Conservation (phyloP, 1,140 invertebrate species). For the Scaptodrosophila lebanonensis region DNA sequence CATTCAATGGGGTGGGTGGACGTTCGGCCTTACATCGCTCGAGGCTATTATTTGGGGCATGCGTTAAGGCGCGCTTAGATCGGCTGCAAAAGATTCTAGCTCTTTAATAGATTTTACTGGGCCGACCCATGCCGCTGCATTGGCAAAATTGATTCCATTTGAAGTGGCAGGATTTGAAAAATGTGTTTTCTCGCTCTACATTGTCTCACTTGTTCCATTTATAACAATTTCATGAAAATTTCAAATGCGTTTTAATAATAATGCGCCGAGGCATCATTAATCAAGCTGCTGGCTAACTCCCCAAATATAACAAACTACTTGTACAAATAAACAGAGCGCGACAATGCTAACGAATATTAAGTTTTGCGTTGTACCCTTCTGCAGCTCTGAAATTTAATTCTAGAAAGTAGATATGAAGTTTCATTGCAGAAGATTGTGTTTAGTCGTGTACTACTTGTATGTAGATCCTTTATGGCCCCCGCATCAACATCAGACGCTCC, state of each 20-base stretch:
- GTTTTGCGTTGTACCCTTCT: conserved; percentile 38
- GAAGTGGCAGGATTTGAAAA: conserved; percentile 15
- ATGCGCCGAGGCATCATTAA: background rate
- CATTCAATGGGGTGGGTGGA: conserved; percentile 8
- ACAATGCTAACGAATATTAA: conserved; percentile 67
- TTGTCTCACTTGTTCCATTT: conserved; percentile 45
- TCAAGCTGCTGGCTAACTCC: background rate
- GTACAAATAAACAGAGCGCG: conserved; percentile 32
- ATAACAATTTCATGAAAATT: conserved; percentile 76
- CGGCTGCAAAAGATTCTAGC: conserved; percentile 40
- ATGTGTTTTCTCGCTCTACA: conserved; percentile 19
- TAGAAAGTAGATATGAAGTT: too few species aligned
- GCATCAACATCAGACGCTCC: too few species aligned
- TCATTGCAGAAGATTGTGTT: too few species aligned
- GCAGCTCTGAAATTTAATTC: background rate
- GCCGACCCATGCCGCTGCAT: conserved; percentile 43
- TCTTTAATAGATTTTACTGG: conserved; percentile 57
- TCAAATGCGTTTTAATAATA: conserved; percentile 71
- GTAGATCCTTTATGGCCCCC: too few species aligned
- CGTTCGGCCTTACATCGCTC: conserved; percentile 10
- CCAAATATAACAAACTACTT: background rate
- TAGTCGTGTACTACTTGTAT: too few species aligned
- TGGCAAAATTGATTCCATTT: conserved; percentile 66
- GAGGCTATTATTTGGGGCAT: conserved; percentile 36
- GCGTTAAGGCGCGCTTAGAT: conserved; percentile 27